These are phyloP conservation scores for Sus cebifrons DNA, from an alignment of 2,797 vertebrate genomes.

Conservation along the genomic window DNA sequence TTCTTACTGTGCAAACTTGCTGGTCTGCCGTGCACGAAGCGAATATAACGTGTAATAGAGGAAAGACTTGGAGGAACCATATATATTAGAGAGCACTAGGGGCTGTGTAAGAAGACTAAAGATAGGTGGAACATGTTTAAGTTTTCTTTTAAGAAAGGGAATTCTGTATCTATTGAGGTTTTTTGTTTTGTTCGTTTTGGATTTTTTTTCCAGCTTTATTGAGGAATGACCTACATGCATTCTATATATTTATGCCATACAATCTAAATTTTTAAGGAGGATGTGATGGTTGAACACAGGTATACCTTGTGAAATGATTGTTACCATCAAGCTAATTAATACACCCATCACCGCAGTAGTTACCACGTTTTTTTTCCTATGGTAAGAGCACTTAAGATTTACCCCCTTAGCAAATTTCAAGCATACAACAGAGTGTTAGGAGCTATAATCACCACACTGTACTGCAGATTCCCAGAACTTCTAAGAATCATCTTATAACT, in stretches of 20 bases:
- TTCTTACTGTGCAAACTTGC: neutral
- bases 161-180: neutral
- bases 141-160: slow-evolving; percentile 37
- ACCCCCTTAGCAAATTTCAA: neutral
- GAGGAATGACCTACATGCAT: neutral
- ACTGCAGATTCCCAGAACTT: neutral
- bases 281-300: neutral
- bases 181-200: neutral
- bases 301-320: neutral
- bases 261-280: neutral
- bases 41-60: neutral
- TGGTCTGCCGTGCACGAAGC: neutral
- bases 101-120: neutral
- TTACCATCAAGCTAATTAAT: neutral
- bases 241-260: neutral
- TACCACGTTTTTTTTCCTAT: neutral
- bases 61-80: neutral
- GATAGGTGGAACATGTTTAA: neutral
- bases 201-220: neutral
- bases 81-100: neutral
- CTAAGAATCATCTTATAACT: neutral
- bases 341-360: neutral
- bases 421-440: neutral
- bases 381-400: neutral
- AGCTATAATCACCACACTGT: neutral